A percentile compares a stretch with the other conserved stretches of the same genome.
Evolutionary conservation across 2,888 invertebrate species (phyloP).

Genomic region (Druceiella hillmani): DNA sequence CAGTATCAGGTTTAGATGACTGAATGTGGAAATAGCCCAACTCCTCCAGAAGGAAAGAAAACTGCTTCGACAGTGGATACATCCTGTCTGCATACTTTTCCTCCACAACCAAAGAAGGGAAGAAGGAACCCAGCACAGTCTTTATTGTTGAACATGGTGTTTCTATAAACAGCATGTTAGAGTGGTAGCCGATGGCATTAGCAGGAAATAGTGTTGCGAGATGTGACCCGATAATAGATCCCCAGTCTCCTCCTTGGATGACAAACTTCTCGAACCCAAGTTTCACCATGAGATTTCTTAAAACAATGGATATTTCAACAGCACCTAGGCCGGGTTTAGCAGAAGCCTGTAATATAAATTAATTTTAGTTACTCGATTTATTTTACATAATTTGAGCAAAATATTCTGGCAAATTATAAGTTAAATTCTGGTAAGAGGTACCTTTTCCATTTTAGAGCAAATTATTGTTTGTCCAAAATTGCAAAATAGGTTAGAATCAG

Average conservation of each 20-base stretch:
- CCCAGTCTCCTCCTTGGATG: slow-evolving; percentile 81
- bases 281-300: slow-evolving; percentile 63
- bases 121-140: slow-evolving; percentile 36
- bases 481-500: too few relatives aligned
- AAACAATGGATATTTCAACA: slow-evolving; percentile 48
- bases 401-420: too few relatives aligned
- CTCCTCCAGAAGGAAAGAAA: slow-evolving; percentile 19
- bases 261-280: slow-evolving; percentile 61
- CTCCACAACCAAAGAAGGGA: slow-evolving; percentile 49
- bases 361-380: neutral
- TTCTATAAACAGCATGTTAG: slow-evolving; percentile 29
- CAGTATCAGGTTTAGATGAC: slow-evolving; percentile 57
- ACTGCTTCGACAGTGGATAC: slow-evolving; percentile 35
- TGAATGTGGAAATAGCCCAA: slow-evolving; percentile 33
- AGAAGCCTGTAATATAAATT: slow-evolving; percentile 34
- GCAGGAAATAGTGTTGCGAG: slow-evolving; percentile 62
- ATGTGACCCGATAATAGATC: slow-evolving; percentile 55
- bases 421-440: neutral
- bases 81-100: slow-evolving; percentile 42
- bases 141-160: slow-evolving; percentile 26
- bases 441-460: too few relatives aligned
- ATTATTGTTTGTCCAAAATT: too few relatives aligned
- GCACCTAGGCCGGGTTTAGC: slow-evolving; percentile 45
- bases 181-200: slow-evolving; percentile 45
- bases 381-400: neutral